phyloP scores from a whole-genome alignment of 2,113 vertebrate genomes.

The mouse (Mus musculus) region DNA sequence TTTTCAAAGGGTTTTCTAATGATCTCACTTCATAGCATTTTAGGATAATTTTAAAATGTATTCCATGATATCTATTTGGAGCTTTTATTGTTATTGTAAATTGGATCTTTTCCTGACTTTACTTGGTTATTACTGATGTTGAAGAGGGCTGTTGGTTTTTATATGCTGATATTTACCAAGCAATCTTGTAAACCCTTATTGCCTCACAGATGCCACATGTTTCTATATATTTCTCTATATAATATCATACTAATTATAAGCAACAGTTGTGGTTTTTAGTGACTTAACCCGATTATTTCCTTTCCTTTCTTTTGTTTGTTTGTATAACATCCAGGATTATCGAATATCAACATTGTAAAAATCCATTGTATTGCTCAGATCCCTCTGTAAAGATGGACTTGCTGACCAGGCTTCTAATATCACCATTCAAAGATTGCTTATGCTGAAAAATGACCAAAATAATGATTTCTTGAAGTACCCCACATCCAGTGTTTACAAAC shows the following conservation, averaged over 20 bases:
- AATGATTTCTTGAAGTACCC: background rate
- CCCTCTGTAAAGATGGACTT: background rate
- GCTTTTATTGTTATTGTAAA: constrained; percentile 29
- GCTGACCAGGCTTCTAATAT: too few relatives aligned
- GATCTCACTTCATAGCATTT: background rate
- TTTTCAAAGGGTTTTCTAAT: background rate
- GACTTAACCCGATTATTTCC: background rate
- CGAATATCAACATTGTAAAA: background rate
- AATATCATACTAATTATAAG: background rate
- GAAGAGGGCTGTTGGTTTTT: constrained; percentile 34
- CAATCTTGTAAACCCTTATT: background rate
- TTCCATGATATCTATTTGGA: constrained; percentile 40
- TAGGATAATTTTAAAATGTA: background rate
- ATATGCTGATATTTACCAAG: background rate
- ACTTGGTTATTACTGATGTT: constrained; percentile 6
- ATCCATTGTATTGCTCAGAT: background rate
- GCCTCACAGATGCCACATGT: background rate
- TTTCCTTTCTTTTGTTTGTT: background rate
- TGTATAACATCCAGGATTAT: background rate
- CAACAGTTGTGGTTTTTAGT: background rate
- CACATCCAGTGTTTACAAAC: background rate
- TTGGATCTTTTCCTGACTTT: constrained; percentile 32
- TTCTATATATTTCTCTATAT: background rate
- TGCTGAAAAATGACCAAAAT: background rate
- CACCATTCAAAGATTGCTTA: background rate